phyloP scores from a whole-genome alignment of 2,888 invertebrate genomes.

The Brachyopa scutellaris region DNA sequence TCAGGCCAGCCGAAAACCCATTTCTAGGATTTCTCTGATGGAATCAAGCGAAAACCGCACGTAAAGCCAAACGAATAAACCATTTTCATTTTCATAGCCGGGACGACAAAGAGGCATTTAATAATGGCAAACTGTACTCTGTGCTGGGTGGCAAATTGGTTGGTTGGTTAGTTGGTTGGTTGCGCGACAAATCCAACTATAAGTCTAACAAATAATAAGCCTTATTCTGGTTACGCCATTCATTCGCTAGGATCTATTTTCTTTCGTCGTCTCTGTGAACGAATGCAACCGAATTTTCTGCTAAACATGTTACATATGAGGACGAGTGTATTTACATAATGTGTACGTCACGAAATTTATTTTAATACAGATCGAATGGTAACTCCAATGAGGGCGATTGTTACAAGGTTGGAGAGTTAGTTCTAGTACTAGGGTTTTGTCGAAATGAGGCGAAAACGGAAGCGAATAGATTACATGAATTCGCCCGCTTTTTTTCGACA shows the following conservation, averaged over 20 bases:
- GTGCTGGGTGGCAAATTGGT: background rate
- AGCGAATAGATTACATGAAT: background rate
- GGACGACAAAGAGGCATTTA: slow-evolving; percentile 61
- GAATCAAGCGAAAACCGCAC: slow-evolving; percentile 65
- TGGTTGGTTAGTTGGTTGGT: slow-evolving; percentile 6
- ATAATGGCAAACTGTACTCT: slow-evolving; percentile 35
- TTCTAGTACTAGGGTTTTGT: background rate
- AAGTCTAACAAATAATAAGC: slow-evolving; percentile 46
- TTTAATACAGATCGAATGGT: slow-evolving; percentile 57
- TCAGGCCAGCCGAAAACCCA: slow-evolving; percentile 18
- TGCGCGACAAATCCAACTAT: slow-evolving; percentile 37
- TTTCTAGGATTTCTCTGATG: slow-evolving; percentile 51
- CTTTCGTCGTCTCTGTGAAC: background rate
- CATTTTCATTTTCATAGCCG: slow-evolving; percentile 59
- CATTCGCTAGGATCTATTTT: slow-evolving; percentile 29
- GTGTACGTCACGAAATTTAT: slow-evolving; percentile 35
- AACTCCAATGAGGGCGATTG: slow-evolving; percentile 20
- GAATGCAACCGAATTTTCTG: slow-evolving; percentile 42
- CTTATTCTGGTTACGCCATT: slow-evolving; percentile 18
- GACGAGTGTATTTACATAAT: slow-evolving; percentile 57
- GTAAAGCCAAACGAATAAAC: slow-evolving; percentile 61
- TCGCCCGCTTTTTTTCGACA: slow-evolving; percentile 9
- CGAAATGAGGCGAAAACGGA: background rate
- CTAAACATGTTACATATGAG: slow-evolving; percentile 6
- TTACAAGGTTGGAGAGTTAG: background rate